Evolutionary conservation across 2,888 invertebrate species (phyloP).

Genomic region (Limnephilus rhombicus): DNA sequence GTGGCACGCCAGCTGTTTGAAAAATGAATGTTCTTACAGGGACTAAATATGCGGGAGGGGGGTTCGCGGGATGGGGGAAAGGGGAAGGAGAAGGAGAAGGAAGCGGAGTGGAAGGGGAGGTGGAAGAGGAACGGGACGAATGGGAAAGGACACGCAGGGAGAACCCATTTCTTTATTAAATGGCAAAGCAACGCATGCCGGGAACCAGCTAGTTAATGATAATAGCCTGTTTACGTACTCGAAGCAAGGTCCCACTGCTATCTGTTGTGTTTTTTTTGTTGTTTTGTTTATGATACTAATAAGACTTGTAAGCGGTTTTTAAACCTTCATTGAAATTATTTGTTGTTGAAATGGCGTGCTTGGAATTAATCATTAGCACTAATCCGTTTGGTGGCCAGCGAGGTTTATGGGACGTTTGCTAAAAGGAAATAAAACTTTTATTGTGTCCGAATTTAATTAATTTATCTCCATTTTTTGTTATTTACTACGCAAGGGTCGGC

Average conservation of each 20-base stretch:
- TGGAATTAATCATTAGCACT: not conserved
- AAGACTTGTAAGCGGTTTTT: not conserved
- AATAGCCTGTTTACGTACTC: not conserved
- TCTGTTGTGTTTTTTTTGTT: not conserved
- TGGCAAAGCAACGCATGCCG: too few relatives aligned
- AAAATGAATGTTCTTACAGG: too few relatives aligned
- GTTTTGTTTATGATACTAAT: not conserved
- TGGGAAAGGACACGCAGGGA: too few relatives aligned
- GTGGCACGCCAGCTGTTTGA: too few relatives aligned
- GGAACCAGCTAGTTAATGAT: too few relatives aligned
- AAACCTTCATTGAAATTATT: not conserved
- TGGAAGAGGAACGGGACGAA: too few relatives aligned
- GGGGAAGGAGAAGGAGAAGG: too few relatives aligned
- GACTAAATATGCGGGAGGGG: too few relatives aligned
- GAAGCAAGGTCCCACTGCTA: not conserved
- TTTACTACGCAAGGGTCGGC: constrained; percentile 30
- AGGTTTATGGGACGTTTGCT: constrained; percentile 14
- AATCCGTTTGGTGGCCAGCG: not conserved
- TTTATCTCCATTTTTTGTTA: constrained; percentile 41
- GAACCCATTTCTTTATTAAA: too few relatives aligned
- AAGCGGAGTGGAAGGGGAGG: too few relatives aligned
- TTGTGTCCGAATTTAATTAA: constrained; percentile 42
- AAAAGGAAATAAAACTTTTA: constrained; percentile 40
- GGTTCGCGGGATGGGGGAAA: too few relatives aligned
- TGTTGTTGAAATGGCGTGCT: not conserved